These are phyloP conservation scores for Molossus alvarezi DNA, from an alignment of 2,797 vertebrate genomes.

Conservation along the genomic window DNA sequence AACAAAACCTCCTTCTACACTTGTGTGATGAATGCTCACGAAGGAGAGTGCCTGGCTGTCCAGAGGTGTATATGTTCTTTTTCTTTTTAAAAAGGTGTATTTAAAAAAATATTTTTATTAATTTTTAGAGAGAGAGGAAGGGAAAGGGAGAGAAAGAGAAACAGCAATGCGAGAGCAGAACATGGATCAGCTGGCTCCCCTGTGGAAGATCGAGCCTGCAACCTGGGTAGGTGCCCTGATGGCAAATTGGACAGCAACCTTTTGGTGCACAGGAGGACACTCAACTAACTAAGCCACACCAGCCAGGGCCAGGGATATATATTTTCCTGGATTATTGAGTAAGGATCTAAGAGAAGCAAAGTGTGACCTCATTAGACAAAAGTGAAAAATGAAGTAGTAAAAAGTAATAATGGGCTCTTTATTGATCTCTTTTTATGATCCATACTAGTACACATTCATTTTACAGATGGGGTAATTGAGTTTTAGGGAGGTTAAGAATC, in stretches of 20 bases:
- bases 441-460: background rate
- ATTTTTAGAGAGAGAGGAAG: background rate
- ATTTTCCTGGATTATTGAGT: slow-evolving; percentile 15
- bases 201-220: background rate
- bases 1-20: background rate
- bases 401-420: background rate
- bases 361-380: slow-evolving; percentile 7
- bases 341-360: slow-evolving; percentile 30
- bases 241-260: background rate
- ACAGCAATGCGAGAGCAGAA: background rate
- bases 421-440: background rate
- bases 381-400: slow-evolving; percentile 33
- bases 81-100: background rate
- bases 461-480: background rate
- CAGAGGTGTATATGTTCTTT: background rate
- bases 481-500: background rate
- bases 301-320: background rate
- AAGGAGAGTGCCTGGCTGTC: background rate
- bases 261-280: background rate
- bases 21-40: background rate
- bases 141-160: background rate
- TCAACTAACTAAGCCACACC: background rate
- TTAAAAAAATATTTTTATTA: background rate
- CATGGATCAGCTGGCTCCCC: background rate
- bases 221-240: background rate